Evolutionary conservation across 2,113 vertebrate species (phyloP), one percentile per base, ranked within the genome.

Genomic region (Vimba vimba): DNA sequence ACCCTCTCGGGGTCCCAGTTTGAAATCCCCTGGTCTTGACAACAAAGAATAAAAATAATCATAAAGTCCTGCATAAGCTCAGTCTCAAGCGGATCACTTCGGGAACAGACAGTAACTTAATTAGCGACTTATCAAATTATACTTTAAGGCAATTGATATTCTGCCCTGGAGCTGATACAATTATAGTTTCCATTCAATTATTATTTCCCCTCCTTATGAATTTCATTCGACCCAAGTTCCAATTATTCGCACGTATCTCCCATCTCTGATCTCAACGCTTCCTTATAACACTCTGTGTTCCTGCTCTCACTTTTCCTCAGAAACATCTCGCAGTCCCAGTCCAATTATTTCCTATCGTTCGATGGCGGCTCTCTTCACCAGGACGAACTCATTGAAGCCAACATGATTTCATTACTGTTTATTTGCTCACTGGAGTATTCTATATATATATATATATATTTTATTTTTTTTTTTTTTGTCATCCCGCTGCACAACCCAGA

Each of bases 71-170:
- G 21, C 79, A 27, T 76, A 74, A 87, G 80, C 66, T 55, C 82
- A 81, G 71, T 87, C 85, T 92, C 90, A 82, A 57, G 84, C 85
- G 87, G 89, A 87, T 89, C 86, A 91, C 88, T 90, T 84, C 85
- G 87, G 91, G 89, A 91, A 90, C 87, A 81, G 81, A 88, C 88
- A 89, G 86, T 92, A 94, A 94, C 92, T 93, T 92, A 91, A 94
- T 94, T 93, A 93, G 89, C 84, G 87, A 91, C 88, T 92, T 92
- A 93, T 94, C 88, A 93, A 93, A 94, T 94, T 90, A 91, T 87
- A 89, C 86, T 92, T 91, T 88, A 86, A 91, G 85, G 87, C 90
- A 89, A 91, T 92, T 93, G 91, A 94, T 93, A 92, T 92, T 93
- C 91, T 90, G 90, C 91, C 92, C 89, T 88, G 85, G 84, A 91